phyloP scores from a whole-genome alignment of 2,888 invertebrate genomes.

The Drosophila affinis region DNA sequence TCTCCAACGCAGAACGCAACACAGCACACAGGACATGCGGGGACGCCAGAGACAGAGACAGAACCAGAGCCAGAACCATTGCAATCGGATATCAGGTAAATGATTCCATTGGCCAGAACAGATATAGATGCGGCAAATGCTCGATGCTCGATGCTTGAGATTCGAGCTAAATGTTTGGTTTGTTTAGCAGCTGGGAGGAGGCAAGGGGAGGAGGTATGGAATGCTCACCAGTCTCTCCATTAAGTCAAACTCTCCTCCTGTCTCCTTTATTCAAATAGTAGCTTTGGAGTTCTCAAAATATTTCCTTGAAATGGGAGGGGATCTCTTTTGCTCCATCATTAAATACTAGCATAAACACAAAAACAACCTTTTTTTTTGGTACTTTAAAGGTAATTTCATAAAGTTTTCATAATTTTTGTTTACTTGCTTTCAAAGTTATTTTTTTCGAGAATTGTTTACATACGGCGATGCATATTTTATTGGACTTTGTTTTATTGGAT shows the following conservation, averaged over 20 bases:
- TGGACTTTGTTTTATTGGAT: slow-evolving; percentile 11
- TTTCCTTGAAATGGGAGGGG: neutral
- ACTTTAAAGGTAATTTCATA: neutral
- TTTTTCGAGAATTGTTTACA: slow-evolving; percentile 1
- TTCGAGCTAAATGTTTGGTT: slow-evolving; percentile 16
- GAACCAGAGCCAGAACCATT: neutral
- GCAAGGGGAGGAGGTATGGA: neutral
- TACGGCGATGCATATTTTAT: slow-evolving; percentile 7
- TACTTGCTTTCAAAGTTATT: slow-evolving; percentile 4
- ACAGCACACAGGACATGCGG: slow-evolving; percentile 4
- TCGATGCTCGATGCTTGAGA: neutral
- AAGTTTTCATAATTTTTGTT: slow-evolving; percentile 1
- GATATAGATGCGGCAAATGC: slow-evolving; percentile 11
- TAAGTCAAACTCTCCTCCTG: neutral
- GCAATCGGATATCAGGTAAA: slow-evolving; percentile 65
- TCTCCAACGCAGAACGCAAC: slow-evolving; percentile 14
- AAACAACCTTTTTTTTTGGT: neutral
- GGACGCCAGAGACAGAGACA: neutral
- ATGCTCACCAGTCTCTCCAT: neutral
- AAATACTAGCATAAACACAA: no score
- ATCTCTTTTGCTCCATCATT: neutral
- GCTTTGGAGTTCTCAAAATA: neutral
- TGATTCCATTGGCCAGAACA: slow-evolving; percentile 43
- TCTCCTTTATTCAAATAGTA: neutral
- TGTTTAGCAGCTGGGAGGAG: slow-evolving; percentile 4